Evolutionary conservation across 1,140 invertebrate genomes (phyloP), one percentile per base, ranked within the genome.

Genomic region (Solenopsis fugax): DNA sequence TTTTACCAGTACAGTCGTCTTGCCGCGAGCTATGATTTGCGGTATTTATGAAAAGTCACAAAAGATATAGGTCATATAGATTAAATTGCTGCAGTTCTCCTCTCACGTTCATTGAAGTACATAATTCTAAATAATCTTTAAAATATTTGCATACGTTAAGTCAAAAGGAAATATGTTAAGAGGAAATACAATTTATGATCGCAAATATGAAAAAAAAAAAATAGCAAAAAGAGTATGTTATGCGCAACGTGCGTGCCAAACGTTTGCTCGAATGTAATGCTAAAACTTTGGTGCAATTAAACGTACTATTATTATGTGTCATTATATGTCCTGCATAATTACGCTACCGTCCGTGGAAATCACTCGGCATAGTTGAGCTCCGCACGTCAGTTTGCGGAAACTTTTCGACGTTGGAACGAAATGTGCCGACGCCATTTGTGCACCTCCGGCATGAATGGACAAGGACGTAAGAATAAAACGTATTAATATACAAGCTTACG

Each of bases 401-500:
- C 67, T 85, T 78, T 78, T 78, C 73, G 82, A 78, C 73, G 58
- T 52, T 60, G n/a, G 73, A 52, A 37, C 21, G 73, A 67, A 73
- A 85, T 78, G 60, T 78, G 73, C 82, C 48, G 73, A 54, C 64
- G 73, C 73, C 41, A 78, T 58, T 62, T 75, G 87, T 54, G 54
- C 41, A 50, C 21, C 86, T 64, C 62, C 45, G 54, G 18, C 29
- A 54, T 75, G 65, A 87, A 89, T 65, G 81, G 65, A 64, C 88
- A 88, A 91, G 90, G 88, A 85, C 89, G 84, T 77, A 89, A 91
- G 76, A 88, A 90, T 88, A 90, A 91, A 91, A 77, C 54, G 90
- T 86, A 80, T 89, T 84, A 78, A 58, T 58, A 78, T 56, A 21
- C 7, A n/a, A 67, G 58, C 72, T 91, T 80, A 75, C 86, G 88